These are phyloP conservation scores for Oryzias dopingdopingensis DNA, from an alignment of 2,797 vertebrate species.

Conservation along the genomic window DNA sequence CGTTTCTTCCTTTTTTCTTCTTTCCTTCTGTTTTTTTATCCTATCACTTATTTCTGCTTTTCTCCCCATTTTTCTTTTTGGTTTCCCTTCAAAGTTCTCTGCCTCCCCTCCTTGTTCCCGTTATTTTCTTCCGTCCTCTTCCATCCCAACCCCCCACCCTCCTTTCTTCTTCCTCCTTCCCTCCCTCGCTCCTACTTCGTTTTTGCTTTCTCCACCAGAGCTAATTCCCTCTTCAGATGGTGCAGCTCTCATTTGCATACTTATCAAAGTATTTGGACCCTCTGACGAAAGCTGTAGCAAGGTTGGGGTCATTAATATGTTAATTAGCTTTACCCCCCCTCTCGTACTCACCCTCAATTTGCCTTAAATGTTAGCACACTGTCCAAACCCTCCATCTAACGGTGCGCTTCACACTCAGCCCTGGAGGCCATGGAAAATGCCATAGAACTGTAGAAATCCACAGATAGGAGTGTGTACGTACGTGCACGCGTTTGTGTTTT, in stretches of 20 bases:
- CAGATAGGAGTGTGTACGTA: slow-evolving; percentile 12
- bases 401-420: slow-evolving; percentile 38
- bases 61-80: slow-evolving; percentile 31
- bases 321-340: slow-evolving; percentile 70
- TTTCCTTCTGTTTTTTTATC: slow-evolving; percentile 27
- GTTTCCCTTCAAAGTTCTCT: slow-evolving; percentile 25
- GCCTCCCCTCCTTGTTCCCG: slow-evolving; percentile 12
- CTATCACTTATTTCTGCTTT: slow-evolving; percentile 3
- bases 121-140: slow-evolving; percentile 5
- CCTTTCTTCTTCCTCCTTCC: slow-evolving; percentile 24
- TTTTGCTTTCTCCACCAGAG: slow-evolving; percentile 64
- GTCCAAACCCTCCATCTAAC: slow-evolving; percentile 59
- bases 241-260: slow-evolving; percentile 80
- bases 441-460: slow-evolving; percentile 50
- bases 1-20: neutral
- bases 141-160: slow-evolving; percentile 22
- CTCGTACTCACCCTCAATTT: neutral
- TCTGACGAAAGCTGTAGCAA: slow-evolving; percentile 81
- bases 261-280: slow-evolving; percentile 85
- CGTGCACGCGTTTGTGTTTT: neutral
- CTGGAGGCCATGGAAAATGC: slow-evolving; percentile 52
- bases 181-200: slow-evolving; percentile 45
- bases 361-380: slow-evolving; percentile 43
- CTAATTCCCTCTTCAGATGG: slow-evolving; percentile 80
- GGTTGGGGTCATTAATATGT: slow-evolving; percentile 86